phyloP scores from a whole-genome alignment of 64 coral and sea anemone genomes.

The Montipora sp. region DNA sequence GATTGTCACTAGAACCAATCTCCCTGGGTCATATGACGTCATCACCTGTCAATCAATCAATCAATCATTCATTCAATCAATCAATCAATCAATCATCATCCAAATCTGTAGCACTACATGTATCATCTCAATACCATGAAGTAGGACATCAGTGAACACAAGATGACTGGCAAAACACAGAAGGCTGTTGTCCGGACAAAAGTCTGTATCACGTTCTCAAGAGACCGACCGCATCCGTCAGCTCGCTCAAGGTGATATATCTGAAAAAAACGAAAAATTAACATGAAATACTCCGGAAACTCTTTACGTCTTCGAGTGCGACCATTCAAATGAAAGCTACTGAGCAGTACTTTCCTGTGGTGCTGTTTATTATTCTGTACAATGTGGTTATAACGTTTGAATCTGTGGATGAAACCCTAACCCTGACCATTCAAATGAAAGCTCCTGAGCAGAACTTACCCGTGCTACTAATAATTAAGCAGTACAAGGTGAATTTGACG shows the following conservation, averaged over 20 bases:
- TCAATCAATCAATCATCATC: no score
- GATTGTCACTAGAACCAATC: slow-evolving; percentile 60
- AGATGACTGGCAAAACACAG: slow-evolving; percentile 63
- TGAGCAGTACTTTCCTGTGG: no score
- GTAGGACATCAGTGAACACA: slow-evolving; percentile 72
- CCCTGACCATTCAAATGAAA: neutral
- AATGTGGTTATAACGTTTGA: no score
- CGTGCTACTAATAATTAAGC: neutral
- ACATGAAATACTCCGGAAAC: neutral
- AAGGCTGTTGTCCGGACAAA: slow-evolving; percentile 64
- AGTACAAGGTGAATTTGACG: no score
- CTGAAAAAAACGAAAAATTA: neutral
- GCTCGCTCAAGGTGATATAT: slow-evolving; percentile 67
- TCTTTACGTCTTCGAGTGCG: neutral
- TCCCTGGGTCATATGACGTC: slow-evolving; percentile 60
- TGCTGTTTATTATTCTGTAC: no score
- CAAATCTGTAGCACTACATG: no score
- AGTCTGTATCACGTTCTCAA: slow-evolving; percentile 76
- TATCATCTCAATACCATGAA: slow-evolving; percentile 51
- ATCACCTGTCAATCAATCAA: slow-evolving; percentile 51
- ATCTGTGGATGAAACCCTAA: no score
- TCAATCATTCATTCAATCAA: neutral
- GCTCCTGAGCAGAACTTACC: neutral
- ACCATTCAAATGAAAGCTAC: neutral
- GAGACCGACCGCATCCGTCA: slow-evolving; percentile 71